phyloP scores from a whole-genome alignment of 1,140 invertebrate species.

The Parasteatoda tepidariorum region DNA sequence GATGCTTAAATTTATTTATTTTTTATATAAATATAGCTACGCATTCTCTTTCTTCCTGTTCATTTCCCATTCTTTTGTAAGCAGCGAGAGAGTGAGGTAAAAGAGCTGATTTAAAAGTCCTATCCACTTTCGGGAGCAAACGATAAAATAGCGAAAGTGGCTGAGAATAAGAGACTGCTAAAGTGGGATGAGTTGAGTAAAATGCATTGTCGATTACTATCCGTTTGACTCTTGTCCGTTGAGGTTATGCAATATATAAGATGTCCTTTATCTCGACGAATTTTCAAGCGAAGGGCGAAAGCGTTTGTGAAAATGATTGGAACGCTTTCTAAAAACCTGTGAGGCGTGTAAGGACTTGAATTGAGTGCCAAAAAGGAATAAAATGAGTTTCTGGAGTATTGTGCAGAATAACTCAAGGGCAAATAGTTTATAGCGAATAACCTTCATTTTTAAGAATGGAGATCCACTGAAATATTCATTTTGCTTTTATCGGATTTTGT shows the following conservation, averaged over 20 bases:
- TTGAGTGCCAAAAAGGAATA: neutral
- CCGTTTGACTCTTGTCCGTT: neutral
- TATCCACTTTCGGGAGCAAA: neutral
- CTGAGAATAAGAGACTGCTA: neutral
- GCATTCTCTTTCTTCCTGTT: no score
- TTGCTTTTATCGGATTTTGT: neutral
- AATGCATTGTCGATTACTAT: neutral
- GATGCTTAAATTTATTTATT: no score
- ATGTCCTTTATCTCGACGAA: neutral
- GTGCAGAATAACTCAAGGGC: neutral
- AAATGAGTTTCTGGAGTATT: neutral
- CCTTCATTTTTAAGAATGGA: neutral
- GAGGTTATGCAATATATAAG: neutral
- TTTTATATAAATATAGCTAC: no score
- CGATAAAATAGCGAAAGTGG: neutral
- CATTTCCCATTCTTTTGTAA: no score
- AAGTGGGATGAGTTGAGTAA: neutral
- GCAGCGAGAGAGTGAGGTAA: neutral
- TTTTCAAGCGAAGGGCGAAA: neutral
- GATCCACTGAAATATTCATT: neutral
- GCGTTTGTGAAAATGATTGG: neutral
- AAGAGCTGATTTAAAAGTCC: neutral
- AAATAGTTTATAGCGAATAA: neutral
- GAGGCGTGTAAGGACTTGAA: neutral
- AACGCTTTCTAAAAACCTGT: neutral